Evolutionary conservation across 2,113 vertebrate genomes (phyloP).

Genomic region (Hyperopisus bebe): DNA sequence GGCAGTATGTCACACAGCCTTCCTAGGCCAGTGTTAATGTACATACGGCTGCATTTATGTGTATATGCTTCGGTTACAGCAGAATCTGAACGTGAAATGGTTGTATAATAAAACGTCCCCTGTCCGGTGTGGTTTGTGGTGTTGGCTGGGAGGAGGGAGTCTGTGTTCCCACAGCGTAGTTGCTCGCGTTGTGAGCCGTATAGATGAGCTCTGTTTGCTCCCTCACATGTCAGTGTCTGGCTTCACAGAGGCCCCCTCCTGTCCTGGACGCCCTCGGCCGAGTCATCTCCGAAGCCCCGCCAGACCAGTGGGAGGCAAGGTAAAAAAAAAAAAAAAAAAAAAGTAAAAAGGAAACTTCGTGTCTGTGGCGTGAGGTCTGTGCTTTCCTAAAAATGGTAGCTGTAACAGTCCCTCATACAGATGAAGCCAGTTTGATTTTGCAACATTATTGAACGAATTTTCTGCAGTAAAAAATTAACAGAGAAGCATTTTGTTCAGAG

Average conservation of each 20-base stretch:
- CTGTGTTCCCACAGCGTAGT: background rate
- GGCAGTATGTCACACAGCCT: background rate
- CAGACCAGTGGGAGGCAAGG: conserved; percentile 98
- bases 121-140: background rate
- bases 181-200: background rate
- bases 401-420: background rate
- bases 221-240: background rate
- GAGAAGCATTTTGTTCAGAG: background rate
- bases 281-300: conserved; percentile 90
- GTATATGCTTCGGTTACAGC: background rate
- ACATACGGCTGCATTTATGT: background rate
- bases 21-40: background rate
- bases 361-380: background rate
- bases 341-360: background rate
- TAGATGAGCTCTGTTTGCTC: background rate
- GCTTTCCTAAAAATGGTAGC: background rate
- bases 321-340: conserved; percentile 39
- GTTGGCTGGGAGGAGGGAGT: background rate
- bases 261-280: conserved; percentile 90
- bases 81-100: background rate
- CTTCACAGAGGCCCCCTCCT: conserved; percentile 80
- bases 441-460: background rate
- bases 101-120: background rate
- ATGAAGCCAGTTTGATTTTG: background rate
- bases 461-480: background rate